Evolutionary conservation across 2,888 invertebrate genomes (phyloP).

Genomic region (Gandaritis pyraliata): DNA sequence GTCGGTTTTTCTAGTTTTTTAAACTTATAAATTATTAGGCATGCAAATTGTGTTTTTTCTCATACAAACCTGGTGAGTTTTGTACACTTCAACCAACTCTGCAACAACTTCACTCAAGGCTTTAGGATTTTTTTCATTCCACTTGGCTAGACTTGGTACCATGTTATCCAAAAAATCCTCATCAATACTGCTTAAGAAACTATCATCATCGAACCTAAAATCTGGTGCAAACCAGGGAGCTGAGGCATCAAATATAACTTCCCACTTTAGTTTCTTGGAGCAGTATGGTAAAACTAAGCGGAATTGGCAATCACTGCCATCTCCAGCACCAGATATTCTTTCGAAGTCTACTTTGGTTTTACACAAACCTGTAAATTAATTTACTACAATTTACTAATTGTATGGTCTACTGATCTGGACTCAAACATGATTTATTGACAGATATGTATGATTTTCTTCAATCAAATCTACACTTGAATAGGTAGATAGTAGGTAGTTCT

Average conservation of each 20-base stretch:
- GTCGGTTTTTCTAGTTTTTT: no score
- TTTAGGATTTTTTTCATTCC: slow-evolving; percentile 86
- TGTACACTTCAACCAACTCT: slow-evolving; percentile 86
- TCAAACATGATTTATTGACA: no score
- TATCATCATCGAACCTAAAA: slow-evolving; percentile 89
- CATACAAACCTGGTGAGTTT: slow-evolving; percentile 84
- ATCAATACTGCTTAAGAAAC: slow-evolving; percentile 85
- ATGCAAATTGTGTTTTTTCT: background rate
- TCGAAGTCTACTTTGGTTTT: slow-evolving; percentile 78
- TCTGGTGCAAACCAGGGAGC: slow-evolving; percentile 89
- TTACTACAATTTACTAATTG: no score
- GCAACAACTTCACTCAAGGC: slow-evolving; percentile 85
- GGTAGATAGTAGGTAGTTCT: no score
- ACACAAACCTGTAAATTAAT: slow-evolving; percentile 64
- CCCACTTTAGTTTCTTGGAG: slow-evolving; percentile 87
- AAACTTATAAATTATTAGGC: no score
- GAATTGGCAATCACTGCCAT: slow-evolving; percentile 82
- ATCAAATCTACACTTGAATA: no score
- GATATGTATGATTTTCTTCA: no score
- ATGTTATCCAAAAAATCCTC: slow-evolving; percentile 77
- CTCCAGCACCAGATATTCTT: slow-evolving; percentile 61
- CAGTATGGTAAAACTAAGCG: slow-evolving; percentile 88
- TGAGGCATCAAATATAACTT: slow-evolving; percentile 87
- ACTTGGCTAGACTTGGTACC: slow-evolving; percentile 85
- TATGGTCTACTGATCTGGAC: no score